phyloP scores from a whole-genome alignment of 2,888 invertebrate genomes.

The Drosophila monieri region DNA sequence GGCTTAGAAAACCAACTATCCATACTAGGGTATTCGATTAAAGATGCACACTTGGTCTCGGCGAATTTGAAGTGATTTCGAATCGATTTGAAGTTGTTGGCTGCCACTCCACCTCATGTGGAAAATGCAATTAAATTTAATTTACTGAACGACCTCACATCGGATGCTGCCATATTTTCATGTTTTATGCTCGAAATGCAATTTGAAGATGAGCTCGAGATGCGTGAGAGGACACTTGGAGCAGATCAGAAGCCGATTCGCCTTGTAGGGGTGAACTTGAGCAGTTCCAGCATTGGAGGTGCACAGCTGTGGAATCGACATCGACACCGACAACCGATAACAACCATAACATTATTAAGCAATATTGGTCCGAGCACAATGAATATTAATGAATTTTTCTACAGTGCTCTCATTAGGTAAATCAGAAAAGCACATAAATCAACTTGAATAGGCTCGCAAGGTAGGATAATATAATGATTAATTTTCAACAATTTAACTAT shows the following conservation, averaged over 20 bases:
- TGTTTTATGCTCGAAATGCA: constrained; percentile 53
- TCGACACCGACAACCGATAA: neutral
- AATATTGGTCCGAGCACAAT: constrained; percentile 29
- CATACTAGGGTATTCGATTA: constrained; percentile 11
- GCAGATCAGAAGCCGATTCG: constrained; percentile 44
- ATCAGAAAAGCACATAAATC: constrained; percentile 25
- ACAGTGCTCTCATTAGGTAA: constrained; percentile 30
- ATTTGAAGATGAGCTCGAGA: constrained; percentile 67
- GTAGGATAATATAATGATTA: neutral
- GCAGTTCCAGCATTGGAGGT: constrained; percentile 33
- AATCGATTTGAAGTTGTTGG: constrained; percentile 45
- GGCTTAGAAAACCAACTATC: neutral
- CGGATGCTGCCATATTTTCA: constrained; percentile 26
- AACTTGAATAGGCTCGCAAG: constrained; percentile 16
- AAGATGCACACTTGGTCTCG: constrained; percentile 13
- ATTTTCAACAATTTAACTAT: constrained; percentile 23
- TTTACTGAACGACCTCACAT: constrained; percentile 62
- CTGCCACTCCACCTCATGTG: constrained; percentile 37
- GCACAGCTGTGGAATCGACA: neutral
- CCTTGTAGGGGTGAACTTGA: constrained; percentile 49
- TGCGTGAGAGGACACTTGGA: constrained; percentile 56
- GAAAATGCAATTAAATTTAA: constrained; percentile 61
- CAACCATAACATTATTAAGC: constrained; percentile 19
- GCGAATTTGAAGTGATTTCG: constrained; percentile 37
- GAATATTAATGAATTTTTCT: constrained; percentile 21